Conservation (phyloP, 2,888 invertebrate species). For the Cerastis rubricosa region DNA sequence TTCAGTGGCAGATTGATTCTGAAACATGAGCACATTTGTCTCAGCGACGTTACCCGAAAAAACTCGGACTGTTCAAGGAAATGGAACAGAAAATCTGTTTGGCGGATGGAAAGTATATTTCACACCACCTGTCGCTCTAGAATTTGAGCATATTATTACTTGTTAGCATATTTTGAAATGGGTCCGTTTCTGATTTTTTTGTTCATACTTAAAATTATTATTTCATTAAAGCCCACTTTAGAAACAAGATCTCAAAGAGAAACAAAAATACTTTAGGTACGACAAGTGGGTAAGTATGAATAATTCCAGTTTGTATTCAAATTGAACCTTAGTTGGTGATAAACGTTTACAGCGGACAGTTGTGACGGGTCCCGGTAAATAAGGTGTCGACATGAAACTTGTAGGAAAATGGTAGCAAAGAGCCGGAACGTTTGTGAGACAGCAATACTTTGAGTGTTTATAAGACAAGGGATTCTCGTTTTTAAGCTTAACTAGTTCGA, state of each 20-base stretch:
- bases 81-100: too few relatives aligned
- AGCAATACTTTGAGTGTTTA: not conserved
- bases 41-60: too few relatives aligned
- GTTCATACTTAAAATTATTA: not conserved
- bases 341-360: slow-evolving; percentile 3
- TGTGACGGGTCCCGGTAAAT: slow-evolving; percentile 24
- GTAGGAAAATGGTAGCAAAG: slow-evolving; percentile 9
- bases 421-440: not conserved
- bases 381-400: slow-evolving; percentile 11
- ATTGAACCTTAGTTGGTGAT: slow-evolving; percentile 11
- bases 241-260: not conserved
- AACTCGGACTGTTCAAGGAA: too few relatives aligned
- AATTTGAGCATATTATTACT: not conserved
- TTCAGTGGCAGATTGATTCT: too few relatives aligned
- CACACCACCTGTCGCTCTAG: not conserved
- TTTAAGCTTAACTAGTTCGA: not conserved
- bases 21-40: too few relatives aligned
- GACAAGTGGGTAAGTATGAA: not conserved
- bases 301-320: not conserved
- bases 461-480: not conserved
- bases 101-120: not conserved
- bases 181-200: not conserved
- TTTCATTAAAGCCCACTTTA: not conserved
- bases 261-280: not conserved
- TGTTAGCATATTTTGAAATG: not conserved